Conservation (phyloP, 2,797 vertebrate genomes). For the Ibycter americanus region DNA sequence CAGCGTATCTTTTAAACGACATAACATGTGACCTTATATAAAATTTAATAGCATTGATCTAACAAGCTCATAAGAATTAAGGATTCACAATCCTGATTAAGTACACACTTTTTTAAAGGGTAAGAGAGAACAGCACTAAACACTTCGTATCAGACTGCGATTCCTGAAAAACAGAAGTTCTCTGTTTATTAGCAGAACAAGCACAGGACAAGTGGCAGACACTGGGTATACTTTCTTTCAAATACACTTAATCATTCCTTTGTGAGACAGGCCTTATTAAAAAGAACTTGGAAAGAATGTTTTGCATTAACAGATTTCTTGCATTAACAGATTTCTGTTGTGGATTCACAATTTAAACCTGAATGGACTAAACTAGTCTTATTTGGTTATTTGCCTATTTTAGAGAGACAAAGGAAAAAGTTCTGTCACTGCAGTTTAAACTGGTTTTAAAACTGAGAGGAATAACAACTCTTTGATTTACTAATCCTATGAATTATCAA, state of each 20-base stretch:
- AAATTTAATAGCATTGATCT: not conserved
- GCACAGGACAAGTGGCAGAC: not conserved
- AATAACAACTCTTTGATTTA: not conserved
- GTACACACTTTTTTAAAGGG: not conserved
- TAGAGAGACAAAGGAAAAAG: not conserved
- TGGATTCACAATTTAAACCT: not conserved
- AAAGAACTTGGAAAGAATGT: not conserved
- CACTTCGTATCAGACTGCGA: not conserved
- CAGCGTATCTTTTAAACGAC: not conserved
- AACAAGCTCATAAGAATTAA: not conserved
- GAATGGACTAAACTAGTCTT: not conserved
- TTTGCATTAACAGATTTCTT: not conserved
- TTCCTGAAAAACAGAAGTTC: not conserved
- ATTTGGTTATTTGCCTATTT: not conserved
- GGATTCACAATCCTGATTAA: not conserved
- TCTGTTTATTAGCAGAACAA: not conserved
- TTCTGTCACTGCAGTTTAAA: not conserved
- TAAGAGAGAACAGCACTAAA: not conserved
- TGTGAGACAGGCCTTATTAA: not conserved
- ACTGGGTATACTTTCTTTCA: not conserved
- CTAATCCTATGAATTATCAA: not conserved
- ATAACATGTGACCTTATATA: not conserved
- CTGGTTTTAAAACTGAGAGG: not conserved
- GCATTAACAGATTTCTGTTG: not conserved
- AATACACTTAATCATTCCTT: not conserved